These are phyloP conservation scores for Silurus meridionalis DNA, from an alignment of 2,113 vertebrate genomes.

Conservation along the genomic window DNA sequence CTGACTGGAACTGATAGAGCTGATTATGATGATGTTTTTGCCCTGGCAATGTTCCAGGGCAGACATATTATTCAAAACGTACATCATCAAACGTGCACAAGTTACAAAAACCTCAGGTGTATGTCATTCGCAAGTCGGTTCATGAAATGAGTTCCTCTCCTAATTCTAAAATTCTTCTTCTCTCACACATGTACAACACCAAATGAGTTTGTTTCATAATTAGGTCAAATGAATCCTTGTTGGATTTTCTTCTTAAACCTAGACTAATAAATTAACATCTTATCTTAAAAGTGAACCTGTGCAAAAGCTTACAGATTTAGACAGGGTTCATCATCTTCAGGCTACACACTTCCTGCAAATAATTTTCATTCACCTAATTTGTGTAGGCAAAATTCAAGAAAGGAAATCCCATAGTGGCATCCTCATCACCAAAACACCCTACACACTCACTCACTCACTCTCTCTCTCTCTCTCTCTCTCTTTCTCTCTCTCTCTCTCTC, in stretches of 20 bases:
- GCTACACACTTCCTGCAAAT: not conserved
- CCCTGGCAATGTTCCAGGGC: slow-evolving; percentile 60
- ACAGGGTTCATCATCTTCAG: not conserved
- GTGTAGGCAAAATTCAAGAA: slow-evolving; percentile 10
- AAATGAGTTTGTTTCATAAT: not conserved
- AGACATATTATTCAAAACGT: slow-evolving; percentile 52
- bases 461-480: too few species aligned
- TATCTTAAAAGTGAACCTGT: not conserved
- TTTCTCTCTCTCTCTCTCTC: too few species aligned
- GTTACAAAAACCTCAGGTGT: not conserved
- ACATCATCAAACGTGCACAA: slow-evolving; percentile 29
- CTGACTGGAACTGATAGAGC: slow-evolving; percentile 71
- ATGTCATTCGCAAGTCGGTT: not conserved
- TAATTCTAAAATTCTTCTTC: not conserved
- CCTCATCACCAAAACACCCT: slow-evolving; percentile 2
- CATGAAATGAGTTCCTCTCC: slow-evolving; percentile 5
- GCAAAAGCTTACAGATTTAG: not conserved
- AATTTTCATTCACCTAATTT: not conserved
- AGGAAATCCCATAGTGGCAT: slow-evolving; percentile 20
- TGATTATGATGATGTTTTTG: slow-evolving; percentile 46
- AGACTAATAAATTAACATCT: not conserved
- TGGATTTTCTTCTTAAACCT: not conserved
- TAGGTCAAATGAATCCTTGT: not conserved
- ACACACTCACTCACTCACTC: not conserved
- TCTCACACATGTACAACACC: not conserved